Percentiles rank a stretch among this genome's conserved stretches.
phyloP scores from a whole-genome alignment of 2,113 vertebrate genomes.

The Acanthochromis polyacanthus region DNA sequence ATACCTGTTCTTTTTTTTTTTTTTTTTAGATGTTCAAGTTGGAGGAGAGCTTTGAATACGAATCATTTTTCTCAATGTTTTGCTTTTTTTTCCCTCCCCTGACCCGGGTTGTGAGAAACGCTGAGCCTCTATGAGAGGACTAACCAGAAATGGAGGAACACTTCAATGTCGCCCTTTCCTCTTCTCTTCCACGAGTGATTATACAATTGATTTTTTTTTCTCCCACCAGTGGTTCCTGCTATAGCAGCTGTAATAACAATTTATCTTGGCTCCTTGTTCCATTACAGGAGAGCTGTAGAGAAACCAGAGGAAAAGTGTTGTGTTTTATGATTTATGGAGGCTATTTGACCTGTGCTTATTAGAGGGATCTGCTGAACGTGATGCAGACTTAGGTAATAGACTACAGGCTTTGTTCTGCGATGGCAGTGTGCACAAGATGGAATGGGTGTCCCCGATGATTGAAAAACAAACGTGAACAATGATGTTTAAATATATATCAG shows the following conservation, averaged over 20 bases:
- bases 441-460: conserved; percentile 55
- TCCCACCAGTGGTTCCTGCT: conserved; percentile 66
- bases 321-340: conserved; percentile 84
- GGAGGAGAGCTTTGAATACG: conserved; percentile 61
- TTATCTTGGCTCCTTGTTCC: conserved; percentile 84
- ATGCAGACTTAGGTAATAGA: conserved; percentile 75
- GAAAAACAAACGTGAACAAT: conserved; percentile 66
- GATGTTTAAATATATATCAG: conserved; percentile 42
- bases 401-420: conserved; percentile 64
- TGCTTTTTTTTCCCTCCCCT: conserved; percentile 51
- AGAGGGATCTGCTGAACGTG: conserved; percentile 76
- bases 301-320: conserved; percentile 78
- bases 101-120: conserved; percentile 32
- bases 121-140: conserved; percentile 73
- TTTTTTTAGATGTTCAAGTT: conserved; percentile 45
- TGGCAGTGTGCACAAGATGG: conserved; percentile 63
- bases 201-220: conserved; percentile 83
- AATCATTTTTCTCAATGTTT: conserved; percentile 64
- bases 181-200: conserved; percentile 80
- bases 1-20: conserved; percentile 53
- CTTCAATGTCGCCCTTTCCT: conserved; percentile 81
- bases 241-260: conserved; percentile 85
- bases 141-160: conserved; percentile 77
- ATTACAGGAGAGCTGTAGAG: conserved; percentile 77
- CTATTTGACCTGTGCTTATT: conserved; percentile 84